Base-by-base conservation (phyloP, 2,113 vertebrate species). In the Calcarius ornatus region DNA sequence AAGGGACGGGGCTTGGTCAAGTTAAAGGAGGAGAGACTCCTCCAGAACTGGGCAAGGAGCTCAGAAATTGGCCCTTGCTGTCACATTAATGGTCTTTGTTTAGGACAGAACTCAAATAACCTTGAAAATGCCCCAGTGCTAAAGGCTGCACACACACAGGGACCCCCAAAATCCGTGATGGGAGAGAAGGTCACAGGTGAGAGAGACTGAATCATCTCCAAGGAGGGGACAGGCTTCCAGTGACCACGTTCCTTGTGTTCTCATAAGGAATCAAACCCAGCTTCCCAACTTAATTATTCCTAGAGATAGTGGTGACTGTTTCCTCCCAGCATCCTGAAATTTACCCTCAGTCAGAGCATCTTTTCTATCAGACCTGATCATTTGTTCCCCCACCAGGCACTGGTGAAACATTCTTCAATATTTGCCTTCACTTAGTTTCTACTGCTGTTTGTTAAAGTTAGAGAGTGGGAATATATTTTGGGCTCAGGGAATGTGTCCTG, bases 61-160 rank as follows among this genome's bases (percentile, higher is more conserved):
- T 90, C 20, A 3, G 60, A 47, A 42, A 30, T 33, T 35, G 43
- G 59, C 50, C 6, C 5, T 4, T 35, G 48, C 57, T 91, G 75
- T 24, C 30, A 43, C 61, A 3, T 22, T 4, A 6, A 53, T 9
- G 7, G 0, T 10, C 35, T 76, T 37, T 35, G 6, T 60, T 60
- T 12, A 45, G 86, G 72, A 27, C 24, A 33, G 18, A 12, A 30
- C 23, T 5, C 5, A 37, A 77, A 53, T 10, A 9, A 24, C 12
- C 51, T 54, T 16, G 75, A 9, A 15, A 78, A 45, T 15, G 33
- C 17, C 15, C n/a, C 31, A 2, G 28, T 25, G 47, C 56, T 57
- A 2, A n/a, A 50, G 28, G 40, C 64, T 83, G 8, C 25, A 2
- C 3, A 0, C 11, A 2, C 9, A 6, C 11, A n/a, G 59, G 42